Percentiles rank a stretch among this genome's conserved stretches.
Evolutionary conservation across 2,113 vertebrate genomes (phyloP).

Genomic region (Chionis minor): DNA sequence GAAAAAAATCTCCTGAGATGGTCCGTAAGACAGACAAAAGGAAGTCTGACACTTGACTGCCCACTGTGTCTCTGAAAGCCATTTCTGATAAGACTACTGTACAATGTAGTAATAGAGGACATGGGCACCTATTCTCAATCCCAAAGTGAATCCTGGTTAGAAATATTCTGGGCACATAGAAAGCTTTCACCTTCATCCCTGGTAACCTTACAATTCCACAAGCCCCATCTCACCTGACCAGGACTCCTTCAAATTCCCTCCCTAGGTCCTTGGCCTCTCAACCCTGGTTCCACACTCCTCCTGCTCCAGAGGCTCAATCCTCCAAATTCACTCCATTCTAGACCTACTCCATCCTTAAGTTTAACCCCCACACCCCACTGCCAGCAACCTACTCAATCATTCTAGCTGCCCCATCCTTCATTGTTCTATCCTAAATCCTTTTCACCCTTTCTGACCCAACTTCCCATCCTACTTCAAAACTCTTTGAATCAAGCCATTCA

Average conservation of each 20-base stretch:
- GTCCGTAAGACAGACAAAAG: neutral
- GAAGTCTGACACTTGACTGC: neutral
- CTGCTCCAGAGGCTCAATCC: neutral
- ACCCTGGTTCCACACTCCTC: accelerated
- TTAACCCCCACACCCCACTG: neutral
- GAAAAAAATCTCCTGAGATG: neutral
- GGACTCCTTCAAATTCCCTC: neutral
- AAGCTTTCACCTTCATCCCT: neutral
- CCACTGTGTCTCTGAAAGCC: neutral
- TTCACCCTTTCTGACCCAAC: neutral
- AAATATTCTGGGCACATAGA: neutral
- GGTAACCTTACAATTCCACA: neutral
- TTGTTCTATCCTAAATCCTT: neutral
- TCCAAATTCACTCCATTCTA: neutral
- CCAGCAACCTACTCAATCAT: neutral
- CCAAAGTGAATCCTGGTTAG: neutral
- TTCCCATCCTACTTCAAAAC: neutral
- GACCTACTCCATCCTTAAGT: neutral
- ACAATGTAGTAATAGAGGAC: accelerated
- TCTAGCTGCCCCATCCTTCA: neutral
- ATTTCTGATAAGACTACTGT: too few relatives aligned
- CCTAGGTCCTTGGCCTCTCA: neutral
- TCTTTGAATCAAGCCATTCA: neutral
- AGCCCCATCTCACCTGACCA: neutral
- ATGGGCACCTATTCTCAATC: neutral